These are phyloP conservation scores for Sinotaia quadrata DNA, from an alignment of 2,888 invertebrate genomes.

Conservation along the genomic window DNA sequence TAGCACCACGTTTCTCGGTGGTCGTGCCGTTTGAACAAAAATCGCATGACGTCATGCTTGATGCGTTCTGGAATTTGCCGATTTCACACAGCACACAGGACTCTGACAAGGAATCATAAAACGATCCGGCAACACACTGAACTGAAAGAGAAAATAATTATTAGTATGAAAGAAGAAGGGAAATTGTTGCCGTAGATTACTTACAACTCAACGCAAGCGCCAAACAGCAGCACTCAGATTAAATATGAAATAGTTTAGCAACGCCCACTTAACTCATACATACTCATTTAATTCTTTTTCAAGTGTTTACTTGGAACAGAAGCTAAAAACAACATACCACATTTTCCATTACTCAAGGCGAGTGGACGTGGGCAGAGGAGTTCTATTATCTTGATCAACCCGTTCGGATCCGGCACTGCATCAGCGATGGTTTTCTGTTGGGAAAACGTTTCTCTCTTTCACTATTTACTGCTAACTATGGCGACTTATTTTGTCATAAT, in stretches of 20 bases:
- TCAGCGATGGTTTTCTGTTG: conserved; percentile 76
- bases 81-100: conserved; percentile 47
- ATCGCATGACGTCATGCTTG: conserved; percentile 35
- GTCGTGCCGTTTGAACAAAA: conserved; percentile 32
- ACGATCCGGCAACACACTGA: conserved; percentile 44
- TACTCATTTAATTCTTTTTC: not conserved
- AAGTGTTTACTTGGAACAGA: not conserved
- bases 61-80: conserved; percentile 47
- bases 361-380: conserved; percentile 94
- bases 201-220: too few relatives aligned
- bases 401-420: conserved; percentile 93
- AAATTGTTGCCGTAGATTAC: too few relatives aligned
- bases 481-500: too few relatives aligned
- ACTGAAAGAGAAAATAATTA: conserved; percentile 37
- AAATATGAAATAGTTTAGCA: too few relatives aligned
- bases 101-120: conserved; percentile 32
- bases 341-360: conserved; percentile 93
- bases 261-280: too few relatives aligned
- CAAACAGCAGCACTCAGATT: too few relatives aligned
- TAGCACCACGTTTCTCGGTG: conserved; percentile 31
- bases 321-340: conserved; percentile 71
- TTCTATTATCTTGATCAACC: conserved; percentile 86
- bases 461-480: too few relatives aligned
- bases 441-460: too few relatives aligned
- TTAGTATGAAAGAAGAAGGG: too few relatives aligned